Evolutionary conservation across 2,113 vertebrate species (phyloP).

Genomic region (Mobula hypostoma): DNA sequence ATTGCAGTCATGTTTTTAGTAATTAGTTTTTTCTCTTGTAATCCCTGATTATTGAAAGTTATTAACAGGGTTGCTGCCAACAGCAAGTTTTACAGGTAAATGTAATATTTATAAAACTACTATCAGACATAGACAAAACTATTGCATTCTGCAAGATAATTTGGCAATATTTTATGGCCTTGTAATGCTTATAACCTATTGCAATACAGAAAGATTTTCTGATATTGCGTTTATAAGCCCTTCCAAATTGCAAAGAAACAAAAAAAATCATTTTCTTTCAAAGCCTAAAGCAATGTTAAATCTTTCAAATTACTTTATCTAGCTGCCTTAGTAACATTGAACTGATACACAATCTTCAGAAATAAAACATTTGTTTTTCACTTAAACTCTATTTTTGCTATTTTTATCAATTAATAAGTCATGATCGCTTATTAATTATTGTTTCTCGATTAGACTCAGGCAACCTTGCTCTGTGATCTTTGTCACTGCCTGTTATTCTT

Average conservation of each 20-base stretch:
- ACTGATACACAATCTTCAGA: not conserved
- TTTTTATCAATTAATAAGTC: not conserved
- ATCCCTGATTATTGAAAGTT: not conserved
- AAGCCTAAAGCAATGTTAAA: conserved; percentile 29
- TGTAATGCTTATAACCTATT: conserved; percentile 1
- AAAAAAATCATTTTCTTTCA: not conserved
- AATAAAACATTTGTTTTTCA: not conserved
- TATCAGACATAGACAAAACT: not conserved
- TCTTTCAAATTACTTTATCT: conserved; percentile 5
- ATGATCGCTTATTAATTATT: not conserved
- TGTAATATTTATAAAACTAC: not conserved
- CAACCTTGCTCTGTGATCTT: not conserved
- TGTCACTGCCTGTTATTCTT: not conserved
- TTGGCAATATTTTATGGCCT: not conserved
- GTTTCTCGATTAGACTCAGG: not conserved
- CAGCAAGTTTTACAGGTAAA: not conserved
- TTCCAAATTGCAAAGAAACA: not conserved
- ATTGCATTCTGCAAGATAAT: not conserved
- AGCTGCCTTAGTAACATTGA: not conserved
- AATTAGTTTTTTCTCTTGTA: not conserved
- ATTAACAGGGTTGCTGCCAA: not conserved
- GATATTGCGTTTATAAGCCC: conserved; percentile 8
- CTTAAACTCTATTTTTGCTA: not conserved
- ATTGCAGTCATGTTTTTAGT: not conserved
- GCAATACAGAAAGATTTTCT: not conserved